A percentile compares a stretch with the other conserved stretches of the same genome.
Evolutionary conservation across 37 sponge, comb jelly and placozoan genomes (phyloP).

Genomic region (Lycopodina hypogea): DNA sequence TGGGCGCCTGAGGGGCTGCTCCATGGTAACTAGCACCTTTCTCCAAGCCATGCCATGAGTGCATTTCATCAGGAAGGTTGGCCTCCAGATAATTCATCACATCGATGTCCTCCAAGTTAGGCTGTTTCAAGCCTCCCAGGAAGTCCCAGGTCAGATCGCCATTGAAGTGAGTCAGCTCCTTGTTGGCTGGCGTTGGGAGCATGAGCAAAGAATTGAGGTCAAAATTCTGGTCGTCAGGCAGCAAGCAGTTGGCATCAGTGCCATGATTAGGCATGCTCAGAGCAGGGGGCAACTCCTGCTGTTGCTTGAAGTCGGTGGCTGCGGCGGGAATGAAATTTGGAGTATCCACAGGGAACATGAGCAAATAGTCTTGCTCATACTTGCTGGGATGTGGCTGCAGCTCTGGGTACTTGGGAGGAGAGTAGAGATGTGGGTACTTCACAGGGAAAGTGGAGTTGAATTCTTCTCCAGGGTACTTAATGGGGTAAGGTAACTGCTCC

Average conservation of each 20-base stretch:
- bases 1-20: neutral
- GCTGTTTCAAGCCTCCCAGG: neutral
- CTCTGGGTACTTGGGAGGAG: slow-evolving; percentile 1
- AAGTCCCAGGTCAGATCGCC: neutral
- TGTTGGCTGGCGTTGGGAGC: neutral
- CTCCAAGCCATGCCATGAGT: slow-evolving; percentile 7
- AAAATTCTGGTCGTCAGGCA: neutral
- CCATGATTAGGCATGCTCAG: neutral
- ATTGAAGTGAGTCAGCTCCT: neutral
- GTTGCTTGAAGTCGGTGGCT: neutral
- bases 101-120: neutral
- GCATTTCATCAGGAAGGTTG: neutral
- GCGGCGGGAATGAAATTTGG: slow-evolving; percentile 3
- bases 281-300: neutral
- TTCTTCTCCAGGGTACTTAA: neutral
- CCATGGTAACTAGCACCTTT: neutral
- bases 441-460: neutral
- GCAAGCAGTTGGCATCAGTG: neutral
- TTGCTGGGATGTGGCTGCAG: neutral
- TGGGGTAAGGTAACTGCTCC: neutral
- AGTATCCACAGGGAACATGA: slow-evolving; percentile 18
- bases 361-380: neutral
- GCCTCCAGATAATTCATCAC: neutral
- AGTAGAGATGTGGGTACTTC: neutral
- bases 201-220: slow-evolving; percentile 8